A percentile compares a stretch with the other conserved stretches of the same genome.
Conservation (phyloP, 2,113 vertebrate species). For the Petrocephalus microphthalmus region DNA sequence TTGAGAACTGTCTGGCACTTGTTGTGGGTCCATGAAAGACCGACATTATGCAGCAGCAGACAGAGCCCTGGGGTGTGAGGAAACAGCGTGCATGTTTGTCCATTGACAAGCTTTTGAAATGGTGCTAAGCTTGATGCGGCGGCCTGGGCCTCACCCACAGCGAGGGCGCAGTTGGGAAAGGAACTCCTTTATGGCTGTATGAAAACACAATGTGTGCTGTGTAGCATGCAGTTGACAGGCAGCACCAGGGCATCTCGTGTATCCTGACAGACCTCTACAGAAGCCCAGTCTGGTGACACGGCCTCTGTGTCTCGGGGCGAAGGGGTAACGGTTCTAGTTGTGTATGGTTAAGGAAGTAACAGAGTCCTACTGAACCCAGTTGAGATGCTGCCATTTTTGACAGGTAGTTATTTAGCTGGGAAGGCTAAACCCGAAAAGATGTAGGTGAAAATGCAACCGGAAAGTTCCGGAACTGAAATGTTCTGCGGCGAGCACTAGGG, state of each 20-base stretch:
- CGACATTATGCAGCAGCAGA: background rate
- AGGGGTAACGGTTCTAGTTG: background rate
- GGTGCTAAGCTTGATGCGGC: background rate
- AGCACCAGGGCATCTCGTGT: background rate
- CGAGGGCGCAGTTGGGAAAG: background rate
- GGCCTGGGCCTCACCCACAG: background rate
- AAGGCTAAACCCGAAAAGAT: background rate
- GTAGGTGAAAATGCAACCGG: background rate
- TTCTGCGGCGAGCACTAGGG: background rate
- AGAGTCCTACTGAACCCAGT: background rate
- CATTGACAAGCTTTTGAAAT: background rate
- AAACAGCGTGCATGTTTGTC: background rate
- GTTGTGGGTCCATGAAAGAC: background rate
- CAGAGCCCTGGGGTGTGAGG: background rate
- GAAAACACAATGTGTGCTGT: background rate
- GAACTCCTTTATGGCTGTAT: background rate
- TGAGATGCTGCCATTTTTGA: background rate
- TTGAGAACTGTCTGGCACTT: constrained; percentile 2
- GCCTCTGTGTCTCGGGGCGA: background rate
- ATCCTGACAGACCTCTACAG: background rate
- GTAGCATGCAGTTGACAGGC: background rate
- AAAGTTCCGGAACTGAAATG: background rate
- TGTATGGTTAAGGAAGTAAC: background rate
- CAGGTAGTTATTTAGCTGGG: background rate
- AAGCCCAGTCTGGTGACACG: background rate